Evolutionary conservation across 2,797 vertebrate species (phyloP), one percentile per base, ranked within the genome.

Genomic region (Sorex maritimensis): DNA sequence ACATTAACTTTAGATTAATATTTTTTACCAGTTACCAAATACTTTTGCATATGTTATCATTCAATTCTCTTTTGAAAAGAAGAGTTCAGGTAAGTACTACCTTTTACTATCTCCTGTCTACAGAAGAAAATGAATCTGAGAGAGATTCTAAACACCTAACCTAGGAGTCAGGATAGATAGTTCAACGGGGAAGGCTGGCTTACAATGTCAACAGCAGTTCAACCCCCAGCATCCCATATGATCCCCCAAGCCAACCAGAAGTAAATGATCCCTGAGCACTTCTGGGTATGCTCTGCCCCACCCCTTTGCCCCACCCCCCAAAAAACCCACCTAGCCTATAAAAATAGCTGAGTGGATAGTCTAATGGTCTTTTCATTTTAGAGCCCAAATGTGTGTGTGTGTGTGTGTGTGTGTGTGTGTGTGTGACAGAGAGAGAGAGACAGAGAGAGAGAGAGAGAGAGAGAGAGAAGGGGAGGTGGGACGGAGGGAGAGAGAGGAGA

Each of bases 361-460:
- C 49, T 69, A 90, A 90, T 91, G n/a, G 30, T 81, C 89, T 88
- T 92, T 28, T 83, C 11, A 90, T 9, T 88, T 90, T 28, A 93
- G 46, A 92, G 61, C 41, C 28, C 69, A 93, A 93, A 75, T 49
- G 13, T 17, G 13, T 55, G 13, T 14, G 13, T 55, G 17, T 55
- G 52, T 34, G 34, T 34, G 34, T 34, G 34, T 34, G 34, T 34
- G 34, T 34, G 34, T 34, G 34, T 34, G 34, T 34, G 34, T 34
- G 34, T n/a, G n/a, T n/a, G n/a, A n/a, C n/a, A 34, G 2, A 34
- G 34, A 34, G 34, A 34, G 34, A 34, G 34, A 34, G 34, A 34
- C 34, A 34, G 34, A 34, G 34, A 34, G 34, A 34, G 34, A 34
- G 34, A 34, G 34, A 34, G 34, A 34, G 34, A 34, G 34, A 34